These are phyloP conservation scores for Pachydiplax longipennis DNA, from an alignment of 2,888 invertebrate species.

Conservation along the genomic window DNA sequence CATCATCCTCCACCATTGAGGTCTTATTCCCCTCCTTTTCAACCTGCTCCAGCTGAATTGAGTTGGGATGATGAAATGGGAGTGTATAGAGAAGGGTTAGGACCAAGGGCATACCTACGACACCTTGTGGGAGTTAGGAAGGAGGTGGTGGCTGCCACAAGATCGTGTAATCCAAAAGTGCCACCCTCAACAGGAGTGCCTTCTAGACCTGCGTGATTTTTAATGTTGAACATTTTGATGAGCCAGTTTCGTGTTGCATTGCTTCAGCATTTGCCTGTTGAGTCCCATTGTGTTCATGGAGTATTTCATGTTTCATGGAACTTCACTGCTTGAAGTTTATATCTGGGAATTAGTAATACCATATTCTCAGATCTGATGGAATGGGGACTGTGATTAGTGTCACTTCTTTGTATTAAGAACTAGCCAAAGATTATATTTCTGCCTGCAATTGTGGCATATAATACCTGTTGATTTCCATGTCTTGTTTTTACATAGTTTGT, in stretches of 20 bases:
- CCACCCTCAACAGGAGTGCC: background rate
- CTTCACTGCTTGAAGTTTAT: background rate
- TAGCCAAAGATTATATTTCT: no score
- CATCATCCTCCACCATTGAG: background rate
- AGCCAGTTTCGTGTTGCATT: background rate
- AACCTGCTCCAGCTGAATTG: background rate
- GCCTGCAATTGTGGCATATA: no score
- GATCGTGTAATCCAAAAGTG: background rate
- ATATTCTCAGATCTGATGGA: background rate
- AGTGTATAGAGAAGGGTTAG: background rate
- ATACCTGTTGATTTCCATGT: no score
- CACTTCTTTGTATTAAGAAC: background rate
- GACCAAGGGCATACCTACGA: constrained; percentile 29
- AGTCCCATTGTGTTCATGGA: background rate
- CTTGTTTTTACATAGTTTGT: no score
- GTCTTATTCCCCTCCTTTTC: background rate
- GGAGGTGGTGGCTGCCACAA: constrained; percentile 23
- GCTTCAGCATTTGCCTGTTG: background rate
- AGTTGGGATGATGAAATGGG: background rate
- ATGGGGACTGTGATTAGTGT: background rate
- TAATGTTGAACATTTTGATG: background rate
- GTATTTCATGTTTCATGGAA: no score
- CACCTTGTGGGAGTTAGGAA: constrained; percentile 42
- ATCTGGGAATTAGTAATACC: background rate
- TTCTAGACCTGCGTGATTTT: background rate